Evolutionary conservation across 2,797 vertebrate species (phyloP), one percentile per base, ranked within the genome.

Genomic region (Falco columbarius): DNA sequence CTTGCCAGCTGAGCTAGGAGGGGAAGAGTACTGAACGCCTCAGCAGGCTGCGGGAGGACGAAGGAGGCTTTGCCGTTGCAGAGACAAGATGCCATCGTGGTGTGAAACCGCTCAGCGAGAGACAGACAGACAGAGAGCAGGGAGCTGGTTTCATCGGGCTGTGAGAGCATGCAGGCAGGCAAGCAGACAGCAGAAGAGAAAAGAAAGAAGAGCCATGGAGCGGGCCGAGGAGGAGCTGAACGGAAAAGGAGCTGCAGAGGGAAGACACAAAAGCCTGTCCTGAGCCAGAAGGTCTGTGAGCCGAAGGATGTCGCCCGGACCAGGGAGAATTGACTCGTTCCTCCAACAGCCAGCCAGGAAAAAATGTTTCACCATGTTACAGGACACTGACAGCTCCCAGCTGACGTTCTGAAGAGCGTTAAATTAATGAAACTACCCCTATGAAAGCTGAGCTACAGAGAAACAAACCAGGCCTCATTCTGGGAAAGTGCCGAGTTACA

Each of bases 271-370:
- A 95, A 97, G 96, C 97, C 96, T 96, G 95, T 96, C 96, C 95
- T 76, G 76, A 97, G 95, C 87, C 96, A 95, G 97, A 97, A 96
- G 97, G 90, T 97, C 96, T 97, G 96, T 96, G 96, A 97, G 96
- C 93, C 95, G 96, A 94, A 96, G 97, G 95, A 96, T 97, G 97
- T 94, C 94, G 29, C 97, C 95, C 58, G 96, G 83, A 97, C 46
- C 95, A 74, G 95, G 91, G 94, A 97, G 96, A 96, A 96, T 97
- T 95, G 96, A 94, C 95, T 97, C 74, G 97, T 97, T 98, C 97
- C 96, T 97, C 97, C 97, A 97, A 97, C 96, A 97, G 96, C 97
- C 97, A 97, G 95, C 95, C 97, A 98, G 96, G 96, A 97, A 97
- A 95, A 96, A 97, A 82, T 76, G 96, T 94, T 95, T 96, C 97